phyloP scores from a whole-genome alignment of 1,140 invertebrate species.

The Gryon sp. region DNA sequence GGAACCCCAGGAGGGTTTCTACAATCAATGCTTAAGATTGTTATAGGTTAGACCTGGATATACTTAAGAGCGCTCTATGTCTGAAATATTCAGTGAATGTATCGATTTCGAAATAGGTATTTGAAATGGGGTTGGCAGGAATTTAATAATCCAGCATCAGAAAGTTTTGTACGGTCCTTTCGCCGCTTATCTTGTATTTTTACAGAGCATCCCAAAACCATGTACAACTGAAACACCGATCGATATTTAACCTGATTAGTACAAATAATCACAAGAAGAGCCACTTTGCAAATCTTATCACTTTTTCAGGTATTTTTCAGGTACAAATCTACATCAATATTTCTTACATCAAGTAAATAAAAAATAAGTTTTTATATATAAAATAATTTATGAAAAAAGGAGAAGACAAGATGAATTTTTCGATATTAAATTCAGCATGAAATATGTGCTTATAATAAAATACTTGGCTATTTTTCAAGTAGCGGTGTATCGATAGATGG shows the following conservation, averaged over 20 bases:
- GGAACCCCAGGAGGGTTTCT: conserved; percentile 53
- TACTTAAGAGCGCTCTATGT: conserved; percentile 66
- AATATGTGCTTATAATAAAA: conserved; percentile 38
- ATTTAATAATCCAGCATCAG: conserved; percentile 79
- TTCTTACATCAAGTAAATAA: not conserved
- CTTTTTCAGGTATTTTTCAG: no score
- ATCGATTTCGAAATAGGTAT: conserved; percentile 78
- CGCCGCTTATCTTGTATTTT: conserved; percentile 52
- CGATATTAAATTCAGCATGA: conserved; percentile 37
- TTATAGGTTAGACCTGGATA: conserved; percentile 54
- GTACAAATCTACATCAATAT: no score
- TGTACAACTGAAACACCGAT: conserved; percentile 38
- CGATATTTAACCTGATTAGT: conserved; percentile 72
- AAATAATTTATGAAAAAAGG: conserved; percentile 7
- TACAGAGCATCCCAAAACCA: conserved; percentile 34
- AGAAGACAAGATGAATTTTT: conserved; percentile 1
- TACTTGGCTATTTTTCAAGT: conserved; percentile 1
- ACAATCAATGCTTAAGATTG: conserved; percentile 63
- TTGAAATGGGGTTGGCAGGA: conserved; percentile 77
- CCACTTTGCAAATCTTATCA: not conserved
- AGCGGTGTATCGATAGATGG: not conserved
- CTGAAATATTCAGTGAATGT: conserved; percentile 79
- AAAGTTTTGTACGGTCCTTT: conserved; percentile 72
- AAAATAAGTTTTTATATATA: not conserved
- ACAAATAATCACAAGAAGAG: conserved; percentile 32